Conservation (phyloP, 2,113 vertebrate species). For the Charina bottae region DNA sequence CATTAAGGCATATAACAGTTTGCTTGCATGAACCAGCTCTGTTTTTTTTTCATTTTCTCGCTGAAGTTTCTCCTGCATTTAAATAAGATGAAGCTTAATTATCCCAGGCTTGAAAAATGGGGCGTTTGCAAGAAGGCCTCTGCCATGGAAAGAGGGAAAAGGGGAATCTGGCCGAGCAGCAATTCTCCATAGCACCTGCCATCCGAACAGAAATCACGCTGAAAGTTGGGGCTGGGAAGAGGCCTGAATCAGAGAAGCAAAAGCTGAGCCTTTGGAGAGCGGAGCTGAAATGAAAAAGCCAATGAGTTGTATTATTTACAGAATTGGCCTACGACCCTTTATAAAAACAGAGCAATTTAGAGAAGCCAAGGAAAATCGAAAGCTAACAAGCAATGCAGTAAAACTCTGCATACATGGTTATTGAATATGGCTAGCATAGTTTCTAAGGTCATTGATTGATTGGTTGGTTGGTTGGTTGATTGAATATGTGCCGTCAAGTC, state of each 20-base stretch:
- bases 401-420: not conserved
- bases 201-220: not conserved
- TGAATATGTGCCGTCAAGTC: too few species aligned
- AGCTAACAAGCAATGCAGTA: not conserved
- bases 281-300: not conserved
- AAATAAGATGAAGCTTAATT: conserved; percentile 30
- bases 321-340: not conserved
- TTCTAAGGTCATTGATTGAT: too few species aligned
- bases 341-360: not conserved
- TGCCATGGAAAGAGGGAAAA: not conserved
- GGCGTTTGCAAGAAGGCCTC: conserved; percentile 16
- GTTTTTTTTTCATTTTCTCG: conserved; percentile 35
- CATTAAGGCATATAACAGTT: conserved; percentile 32
- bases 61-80: not conserved
- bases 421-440: too few species aligned
- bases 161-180: not conserved
- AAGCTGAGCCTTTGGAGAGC: accelerated
- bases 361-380: not conserved
- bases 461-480: too few species aligned
- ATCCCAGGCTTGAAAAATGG: not conserved
- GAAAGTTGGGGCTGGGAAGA: not conserved
- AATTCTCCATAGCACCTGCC: not conserved
- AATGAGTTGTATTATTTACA: not conserved
- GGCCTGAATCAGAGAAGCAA: not conserved
- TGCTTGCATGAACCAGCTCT: not conserved